A percentile compares a stretch with the other conserved stretches of the same genome.
Evolutionary conservation across 2,113 vertebrate genomes (phyloP).

Genomic region (Tachycineta bicolor): DNA sequence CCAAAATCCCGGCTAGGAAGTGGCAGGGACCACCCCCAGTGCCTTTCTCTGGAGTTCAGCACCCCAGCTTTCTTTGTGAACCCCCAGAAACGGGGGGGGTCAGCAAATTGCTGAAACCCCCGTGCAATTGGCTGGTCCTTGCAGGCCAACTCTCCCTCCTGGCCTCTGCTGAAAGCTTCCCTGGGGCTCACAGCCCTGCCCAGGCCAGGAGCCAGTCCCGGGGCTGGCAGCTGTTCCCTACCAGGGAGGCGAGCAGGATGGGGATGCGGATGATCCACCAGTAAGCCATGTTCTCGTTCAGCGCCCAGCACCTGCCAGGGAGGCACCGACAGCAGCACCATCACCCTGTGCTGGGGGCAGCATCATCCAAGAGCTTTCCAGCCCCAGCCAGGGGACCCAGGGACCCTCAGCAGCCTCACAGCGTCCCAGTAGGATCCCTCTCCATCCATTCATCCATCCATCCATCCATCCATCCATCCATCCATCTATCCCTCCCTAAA

Average conservation of each 20-base stretch:
- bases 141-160: not conserved
- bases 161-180: not conserved
- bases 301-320: conserved; percentile 79
- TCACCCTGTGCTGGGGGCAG: not conserved
- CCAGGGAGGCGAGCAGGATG: conserved; percentile 81
- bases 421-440: too few species aligned
- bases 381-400: not conserved
- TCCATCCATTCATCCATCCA: not conserved
- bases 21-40: too few species aligned
- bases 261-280: conserved; percentile 89
- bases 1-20: not conserved
- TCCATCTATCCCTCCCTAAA: not conserved
- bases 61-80: not conserved
- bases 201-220: rapidly evolving
- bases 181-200: not conserved
- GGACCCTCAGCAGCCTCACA: not conserved
- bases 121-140: not conserved
- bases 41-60: not conserved
- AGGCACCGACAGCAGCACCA: not conserved
- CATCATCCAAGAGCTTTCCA: not conserved
- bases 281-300: conserved; percentile 86
- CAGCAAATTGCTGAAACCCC: not conserved
- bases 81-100: rapidly evolving
- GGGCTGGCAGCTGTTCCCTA: conserved; percentile 15
- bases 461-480: not conserved